phyloP scores from a whole-genome alignment of 30 jellyfish, hydroid and myxozoan species.

The Turritopsis dohrnii region DNA sequence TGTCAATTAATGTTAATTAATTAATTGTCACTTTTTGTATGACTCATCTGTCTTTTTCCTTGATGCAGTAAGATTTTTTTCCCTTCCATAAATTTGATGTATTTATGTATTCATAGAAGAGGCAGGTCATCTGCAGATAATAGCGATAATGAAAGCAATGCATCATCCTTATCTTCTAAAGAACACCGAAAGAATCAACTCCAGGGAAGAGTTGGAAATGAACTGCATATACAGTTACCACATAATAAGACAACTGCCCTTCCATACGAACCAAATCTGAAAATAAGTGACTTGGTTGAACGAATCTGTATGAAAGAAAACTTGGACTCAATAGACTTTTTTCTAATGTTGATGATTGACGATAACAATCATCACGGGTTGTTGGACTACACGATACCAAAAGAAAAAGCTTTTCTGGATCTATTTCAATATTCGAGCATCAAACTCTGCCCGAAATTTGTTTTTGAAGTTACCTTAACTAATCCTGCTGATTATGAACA shows the following conservation, averaged over 20 bases:
- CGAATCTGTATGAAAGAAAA: conserved; percentile 62
- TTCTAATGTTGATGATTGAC: conserved; percentile 60
- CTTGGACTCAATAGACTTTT: conserved; percentile 56
- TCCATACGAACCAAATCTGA: conserved; percentile 52
- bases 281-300: conserved; percentile 39
- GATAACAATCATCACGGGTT: conserved; percentile 64
- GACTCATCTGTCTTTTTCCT: too few species aligned
- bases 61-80: too few species aligned
- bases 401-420: conserved; percentile 43
- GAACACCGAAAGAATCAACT: background rate
- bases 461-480: conserved; percentile 58
- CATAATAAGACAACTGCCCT: conserved; percentile 42
- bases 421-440: conserved; percentile 50
- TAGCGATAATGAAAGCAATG: conserved; percentile 63
- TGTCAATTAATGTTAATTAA: too few species aligned
- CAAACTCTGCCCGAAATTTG: conserved; percentile 59
- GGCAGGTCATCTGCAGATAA: conserved; percentile 13
- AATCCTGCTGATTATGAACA: conserved; percentile 79
- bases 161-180: conserved; percentile 14
- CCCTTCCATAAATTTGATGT: too few species aligned
- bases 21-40: too few species aligned
- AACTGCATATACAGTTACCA: conserved; percentile 65
- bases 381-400: conserved; percentile 67
- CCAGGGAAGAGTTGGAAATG: conserved; percentile 50
- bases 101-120: background rate